phyloP scores from a whole-genome alignment of 2,797 vertebrate species.

The Sebastes iracundus region DNA sequence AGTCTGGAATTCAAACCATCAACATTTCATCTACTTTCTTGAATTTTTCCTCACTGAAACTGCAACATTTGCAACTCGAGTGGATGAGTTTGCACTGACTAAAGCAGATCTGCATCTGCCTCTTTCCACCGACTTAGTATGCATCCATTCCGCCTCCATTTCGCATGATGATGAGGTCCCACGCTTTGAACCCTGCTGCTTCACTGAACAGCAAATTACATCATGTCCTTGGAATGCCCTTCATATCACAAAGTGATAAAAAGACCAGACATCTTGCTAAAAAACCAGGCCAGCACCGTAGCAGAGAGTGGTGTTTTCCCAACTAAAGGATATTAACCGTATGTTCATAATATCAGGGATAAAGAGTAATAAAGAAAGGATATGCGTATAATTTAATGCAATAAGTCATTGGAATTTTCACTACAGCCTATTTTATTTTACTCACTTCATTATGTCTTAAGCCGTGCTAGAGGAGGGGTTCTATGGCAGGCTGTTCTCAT shows the following conservation, averaged over 20 bases:
- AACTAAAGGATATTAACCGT: not conserved
- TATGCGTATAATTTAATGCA: not conserved
- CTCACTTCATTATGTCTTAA: not conserved
- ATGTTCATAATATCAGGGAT: not conserved
- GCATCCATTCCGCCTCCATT: not conserved
- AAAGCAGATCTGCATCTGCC: not conserved
- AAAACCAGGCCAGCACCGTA: not conserved
- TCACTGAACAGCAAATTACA: conserved; percentile 12
- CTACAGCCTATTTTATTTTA: not conserved
- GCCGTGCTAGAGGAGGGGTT: not conserved
- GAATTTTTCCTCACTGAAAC: not conserved
- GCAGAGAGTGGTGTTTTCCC: not conserved
- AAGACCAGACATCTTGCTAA: conserved; percentile 16
- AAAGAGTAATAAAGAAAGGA: not conserved
- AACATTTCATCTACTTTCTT: not conserved
- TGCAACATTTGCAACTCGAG: not conserved
- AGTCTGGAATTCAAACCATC: not conserved
- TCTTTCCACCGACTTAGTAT: not conserved
- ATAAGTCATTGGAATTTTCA: not conserved
- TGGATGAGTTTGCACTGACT: not conserved
- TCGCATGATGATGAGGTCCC: conserved; percentile 5
- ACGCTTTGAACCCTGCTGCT: not conserved
- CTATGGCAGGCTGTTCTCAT: not conserved
- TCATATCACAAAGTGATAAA: conserved; percentile 51
- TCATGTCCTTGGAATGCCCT: conserved; percentile 35